Evolutionary conservation across 2,113 vertebrate species (phyloP), one percentile per base, ranked within the genome.

Genomic region (Triplophysa siluroides): DNA sequence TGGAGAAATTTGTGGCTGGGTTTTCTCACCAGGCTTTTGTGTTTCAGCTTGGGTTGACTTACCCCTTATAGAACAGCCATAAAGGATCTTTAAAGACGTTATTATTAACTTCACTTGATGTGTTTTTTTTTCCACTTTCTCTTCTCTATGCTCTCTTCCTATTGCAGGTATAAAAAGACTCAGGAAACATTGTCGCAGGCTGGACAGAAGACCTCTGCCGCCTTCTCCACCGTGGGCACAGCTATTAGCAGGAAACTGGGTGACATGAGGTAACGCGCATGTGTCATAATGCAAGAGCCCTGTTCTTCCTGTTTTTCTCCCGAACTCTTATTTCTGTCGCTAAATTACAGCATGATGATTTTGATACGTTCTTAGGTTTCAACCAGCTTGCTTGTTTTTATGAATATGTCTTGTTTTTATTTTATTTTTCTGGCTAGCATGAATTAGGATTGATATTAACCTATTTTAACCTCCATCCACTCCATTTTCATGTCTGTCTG

Each of bases 101-200:
- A 45, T 64, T 69, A 16, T 50, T 1, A 9, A 10, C 50, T 62
- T 62, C 16, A 14, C 7, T 65, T 61, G 29, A 3, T 67, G 68
- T 62, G 18, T 84, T 21, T 65, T 13, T 29, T 41, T 61, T 4
- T 56, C 2, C 50, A 58, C 68, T 24, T 68, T 38, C 23, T 60
- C 23, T 62, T 73, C 26, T 47, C 16, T 54, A 8, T 52, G 41
- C 16, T 1, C 10, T 69, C 12, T 52, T 63, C 1, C 11, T 56
- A 13, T 62, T 68, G 4, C 86, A 99, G 98, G 83, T 99, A 99
- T 50, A 98, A 97, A 92, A 99, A 97, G 93, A 99, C 98, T 83
- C 96, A 98, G 89, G 98, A 99, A 91, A 99, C 98, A 0, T 94
- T 99, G 21, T 95, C 96, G 60, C 94, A 95, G 90, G 98, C 98